Evolutionary conservation across 2,888 invertebrate genomes (phyloP).

Genomic region (Campoplex nolae): DNA sequence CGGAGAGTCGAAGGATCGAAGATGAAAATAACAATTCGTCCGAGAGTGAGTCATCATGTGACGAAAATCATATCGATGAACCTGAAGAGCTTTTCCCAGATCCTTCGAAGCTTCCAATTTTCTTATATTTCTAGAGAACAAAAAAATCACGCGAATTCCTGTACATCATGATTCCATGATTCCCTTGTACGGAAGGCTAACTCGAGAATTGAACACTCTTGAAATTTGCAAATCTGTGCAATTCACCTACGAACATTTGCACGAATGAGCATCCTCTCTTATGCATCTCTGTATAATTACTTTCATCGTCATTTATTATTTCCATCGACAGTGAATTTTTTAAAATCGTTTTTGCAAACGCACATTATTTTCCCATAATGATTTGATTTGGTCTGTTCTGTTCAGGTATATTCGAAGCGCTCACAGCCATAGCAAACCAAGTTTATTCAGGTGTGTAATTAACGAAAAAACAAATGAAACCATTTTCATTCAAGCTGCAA

Average conservation of each 20-base stretch:
- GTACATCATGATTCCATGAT: background rate
- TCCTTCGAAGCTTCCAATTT: slow-evolving; percentile 29
- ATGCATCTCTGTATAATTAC: background rate
- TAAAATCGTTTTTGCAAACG: slow-evolving; percentile 31
- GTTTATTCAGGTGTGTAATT: slow-evolving; percentile 84
- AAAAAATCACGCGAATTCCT: background rate
- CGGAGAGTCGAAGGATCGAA: slow-evolving; percentile 84
- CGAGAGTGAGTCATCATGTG: slow-evolving; percentile 76
- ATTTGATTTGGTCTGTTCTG: slow-evolving; percentile 84
- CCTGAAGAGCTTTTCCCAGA: slow-evolving; percentile 43
- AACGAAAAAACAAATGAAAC: slow-evolving; percentile 56
- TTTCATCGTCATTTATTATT: background rate
- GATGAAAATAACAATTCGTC: slow-evolving; percentile 72
- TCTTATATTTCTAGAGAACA: slow-evolving; percentile 7
- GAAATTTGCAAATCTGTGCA: slow-evolving; percentile 12
- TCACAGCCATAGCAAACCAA: slow-evolving; percentile 82
- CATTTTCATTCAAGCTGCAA: slow-evolving; percentile 50
- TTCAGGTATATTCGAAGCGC: slow-evolving; percentile 84
- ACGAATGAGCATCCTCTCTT: slow-evolving; percentile 66
- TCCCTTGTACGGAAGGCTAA: slow-evolving; percentile 1
- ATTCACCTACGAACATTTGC: slow-evolving; percentile 65
- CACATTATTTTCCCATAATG: slow-evolving; percentile 69
- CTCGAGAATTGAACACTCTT: slow-evolving; percentile 32
- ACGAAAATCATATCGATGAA: slow-evolving; percentile 35
- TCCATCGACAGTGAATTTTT: slow-evolving; percentile 40